Evolutionary conservation across 2,797 vertebrate species (phyloP).

Genomic region (Thalassophryne amazonica): DNA sequence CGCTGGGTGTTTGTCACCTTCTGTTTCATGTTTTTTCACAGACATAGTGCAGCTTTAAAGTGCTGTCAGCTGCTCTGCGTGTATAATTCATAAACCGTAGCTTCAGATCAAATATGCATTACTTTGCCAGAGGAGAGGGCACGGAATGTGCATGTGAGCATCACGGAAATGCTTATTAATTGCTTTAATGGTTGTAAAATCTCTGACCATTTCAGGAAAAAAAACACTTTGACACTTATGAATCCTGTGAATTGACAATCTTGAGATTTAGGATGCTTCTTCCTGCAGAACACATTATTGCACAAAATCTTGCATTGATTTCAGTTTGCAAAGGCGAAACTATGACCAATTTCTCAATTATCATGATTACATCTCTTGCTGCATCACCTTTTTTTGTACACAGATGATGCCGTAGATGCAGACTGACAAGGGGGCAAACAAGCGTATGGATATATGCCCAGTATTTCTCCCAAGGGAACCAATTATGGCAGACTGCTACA

Average conservation of each 20-base stretch:
- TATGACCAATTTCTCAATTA: not conserved
- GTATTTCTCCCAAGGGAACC: slow-evolving; percentile 23
- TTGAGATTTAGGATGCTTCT: too few relatives aligned
- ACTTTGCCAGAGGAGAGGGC: slow-evolving; percentile 33
- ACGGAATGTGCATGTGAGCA: too few relatives aligned
- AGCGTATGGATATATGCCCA: not conserved
- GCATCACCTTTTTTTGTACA: not conserved
- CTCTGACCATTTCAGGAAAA: too few relatives aligned
- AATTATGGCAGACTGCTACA: slow-evolving; percentile 32
- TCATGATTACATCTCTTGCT: not conserved
- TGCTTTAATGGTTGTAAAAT: too few relatives aligned
- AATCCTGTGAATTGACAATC: too few relatives aligned
- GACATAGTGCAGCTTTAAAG: slow-evolving; percentile 40
- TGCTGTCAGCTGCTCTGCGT: slow-evolving; percentile 29
- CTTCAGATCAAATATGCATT: slow-evolving; percentile 62
- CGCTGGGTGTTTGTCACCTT: slow-evolving; percentile 8
- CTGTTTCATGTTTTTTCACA: slow-evolving; percentile 3
- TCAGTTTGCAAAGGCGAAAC: too few relatives aligned
- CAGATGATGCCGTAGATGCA: slow-evolving; percentile 6
- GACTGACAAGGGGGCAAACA: slow-evolving; percentile 9
- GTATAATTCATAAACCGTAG: slow-evolving; percentile 60
- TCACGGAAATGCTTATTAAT: too few relatives aligned
- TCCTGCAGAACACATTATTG: too few relatives aligned
- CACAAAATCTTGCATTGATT: too few relatives aligned
- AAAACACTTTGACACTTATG: too few relatives aligned